Base-by-base conservation (phyloP, 2,797 vertebrate species). In the Pipistrellus nathusii region DNA sequence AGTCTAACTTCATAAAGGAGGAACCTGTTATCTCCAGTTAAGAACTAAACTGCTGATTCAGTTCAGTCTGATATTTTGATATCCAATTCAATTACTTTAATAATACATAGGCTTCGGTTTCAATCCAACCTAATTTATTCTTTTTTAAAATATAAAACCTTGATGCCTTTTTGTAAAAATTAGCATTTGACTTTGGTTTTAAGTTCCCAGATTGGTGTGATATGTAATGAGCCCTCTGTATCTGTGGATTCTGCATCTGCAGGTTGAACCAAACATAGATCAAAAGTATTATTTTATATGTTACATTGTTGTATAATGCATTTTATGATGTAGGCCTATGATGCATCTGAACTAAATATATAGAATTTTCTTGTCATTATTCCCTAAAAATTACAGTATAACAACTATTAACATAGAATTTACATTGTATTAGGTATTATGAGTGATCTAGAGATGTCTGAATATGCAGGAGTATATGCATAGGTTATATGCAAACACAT, bases 21-120 rank as follows among this genome's bases (percentile, higher is more conserved):
- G 55, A 72, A 46, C 51, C 27, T 69, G 18, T 91, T 94, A 88
- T 78, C 94, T 77, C 48, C 76, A 95, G 81, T 95, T 72, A 75
- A 85, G 80, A 91, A 89, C 15, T 25, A 62, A 75, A 90, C 85
- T 62, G 90, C 82, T 72, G 64, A 75, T 85, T 93, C 23, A 18
- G 48, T 83, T 88, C 66, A 68, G 51, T 55, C 81, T 95, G 90
- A 90, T 96, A 87, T 85, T 91, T 93, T 93, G 95, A 95, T 94
- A 92, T 69, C 46, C 68, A 32, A 64, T 90, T 96, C 76, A 66
- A 94, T 91, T 91, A 84, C 93, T 95, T 94, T 90, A 94, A 95
- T 96, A 95, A 95, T 94, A 35, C 51, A 91, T 85, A 73, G 76
- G 55, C 90, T 94, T 46, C 21, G 20, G 57, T 95, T 96, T 93